These are phyloP conservation scores for Listronotus oregonensis DNA, from an alignment of 1,140 invertebrate genomes.

Conservation along the genomic window DNA sequence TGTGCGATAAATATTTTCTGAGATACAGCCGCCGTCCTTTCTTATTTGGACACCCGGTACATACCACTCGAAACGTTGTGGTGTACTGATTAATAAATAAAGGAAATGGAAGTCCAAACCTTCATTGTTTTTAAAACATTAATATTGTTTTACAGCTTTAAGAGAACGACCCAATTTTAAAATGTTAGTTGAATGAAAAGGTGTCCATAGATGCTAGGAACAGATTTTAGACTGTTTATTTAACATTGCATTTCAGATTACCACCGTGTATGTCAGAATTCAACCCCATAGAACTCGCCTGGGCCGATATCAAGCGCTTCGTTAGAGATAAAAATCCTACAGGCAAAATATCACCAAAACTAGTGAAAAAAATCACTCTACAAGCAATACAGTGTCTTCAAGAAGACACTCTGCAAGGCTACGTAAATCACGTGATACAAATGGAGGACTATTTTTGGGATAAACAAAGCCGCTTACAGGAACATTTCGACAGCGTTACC, in stretches of 20 bases:
- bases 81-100: too few relatives aligned
- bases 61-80: too few relatives aligned
- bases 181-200: too few relatives aligned
- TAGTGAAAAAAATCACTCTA: background rate
- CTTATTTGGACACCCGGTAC: too few relatives aligned
- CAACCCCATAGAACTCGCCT: conserved; percentile 18
- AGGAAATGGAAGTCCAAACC: too few relatives aligned
- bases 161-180: too few relatives aligned
- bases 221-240: too few relatives aligned
- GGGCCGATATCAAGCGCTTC: conserved; percentile 10
- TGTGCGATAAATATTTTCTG: too few relatives aligned
- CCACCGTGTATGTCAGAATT: conserved; percentile 11
- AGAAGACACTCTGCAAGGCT: background rate
- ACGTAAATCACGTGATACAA: conserved; percentile 2
- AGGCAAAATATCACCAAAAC: background rate
- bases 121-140: too few relatives aligned
- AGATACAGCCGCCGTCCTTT: too few relatives aligned
- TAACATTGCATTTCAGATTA: background rate
- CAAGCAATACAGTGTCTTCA: background rate
- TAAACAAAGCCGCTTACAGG: background rate
- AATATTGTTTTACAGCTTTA: too few relatives aligned
- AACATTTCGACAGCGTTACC: background rate
- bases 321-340: background rate
- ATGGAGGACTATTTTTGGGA: conserved; percentile 10
- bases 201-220: too few relatives aligned